Conservation (phyloP, 2,797 vertebrate species). For the Pseudochromis fuscus region DNA sequence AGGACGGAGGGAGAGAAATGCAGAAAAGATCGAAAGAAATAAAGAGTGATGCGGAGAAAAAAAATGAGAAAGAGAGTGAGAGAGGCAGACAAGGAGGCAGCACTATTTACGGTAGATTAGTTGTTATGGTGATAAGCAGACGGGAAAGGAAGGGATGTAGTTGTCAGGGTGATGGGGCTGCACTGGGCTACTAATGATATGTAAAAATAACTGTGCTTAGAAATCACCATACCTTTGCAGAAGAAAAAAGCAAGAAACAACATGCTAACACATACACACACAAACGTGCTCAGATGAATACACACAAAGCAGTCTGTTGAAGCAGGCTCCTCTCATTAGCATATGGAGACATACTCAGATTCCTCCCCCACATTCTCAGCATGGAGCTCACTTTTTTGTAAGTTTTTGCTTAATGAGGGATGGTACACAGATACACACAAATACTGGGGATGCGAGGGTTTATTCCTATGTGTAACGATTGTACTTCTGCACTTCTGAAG, state of each 20-base stretch:
- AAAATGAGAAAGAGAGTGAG: constrained; percentile 30
- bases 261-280: constrained; percentile 30
- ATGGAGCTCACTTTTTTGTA: constrained; percentile 67
- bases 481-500: constrained; percentile 43
- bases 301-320: constrained; percentile 67
- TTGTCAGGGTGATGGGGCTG: constrained; percentile 83
- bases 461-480: constrained; percentile 36
- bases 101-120: constrained; percentile 82
- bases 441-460: constrained; percentile 29
- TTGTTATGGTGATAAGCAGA: constrained; percentile 83
- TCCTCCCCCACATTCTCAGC: constrained; percentile 72
- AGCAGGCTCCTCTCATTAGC: constrained; percentile 72
- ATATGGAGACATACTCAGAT: constrained; percentile 73
- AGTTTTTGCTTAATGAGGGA: constrained; percentile 75
- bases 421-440: constrained; percentile 58
- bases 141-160: constrained; percentile 74
- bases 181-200: constrained; percentile 78
- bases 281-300: constrained; percentile 45
- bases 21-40: constrained; percentile 43
- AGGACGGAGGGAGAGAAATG: constrained; percentile 18
- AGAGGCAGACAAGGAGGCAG: constrained; percentile 56
- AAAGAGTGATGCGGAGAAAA: constrained; percentile 46
- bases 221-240: constrained; percentile 69
- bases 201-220: constrained; percentile 78
- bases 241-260: constrained; percentile 20